Evolutionary conservation across 1,140 invertebrate species (phyloP).

Genomic region (Zaprionus lachaisei): DNA sequence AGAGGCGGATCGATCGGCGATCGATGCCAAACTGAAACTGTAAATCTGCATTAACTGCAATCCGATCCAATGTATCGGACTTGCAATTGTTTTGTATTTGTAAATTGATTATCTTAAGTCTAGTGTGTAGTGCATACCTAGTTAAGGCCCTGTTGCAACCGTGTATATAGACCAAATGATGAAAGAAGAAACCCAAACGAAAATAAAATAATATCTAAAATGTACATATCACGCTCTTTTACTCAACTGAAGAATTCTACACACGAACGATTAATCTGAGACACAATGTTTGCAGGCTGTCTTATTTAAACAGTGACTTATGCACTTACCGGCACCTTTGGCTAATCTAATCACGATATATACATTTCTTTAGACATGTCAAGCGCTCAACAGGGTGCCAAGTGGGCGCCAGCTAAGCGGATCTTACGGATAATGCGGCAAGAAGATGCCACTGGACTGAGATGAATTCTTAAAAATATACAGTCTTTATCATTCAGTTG

Average conservation of each 20-base stretch:
- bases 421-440: background rate
- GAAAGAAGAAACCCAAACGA: conserved; percentile 19
- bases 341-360: conserved; percentile 28
- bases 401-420: background rate
- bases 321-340: conserved; percentile 12
- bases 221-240: background rate
- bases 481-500: conserved; percentile 15
- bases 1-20: conserved; percentile 1
- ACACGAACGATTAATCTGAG: background rate
- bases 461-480: background rate
- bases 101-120: conserved; percentile 49
- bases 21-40: conserved; percentile 22
- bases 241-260: background rate
- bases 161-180: conserved; percentile 38
- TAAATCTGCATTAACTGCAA: conserved; percentile 29
- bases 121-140: conserved; percentile 37
- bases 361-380: conserved; percentile 16
- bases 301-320: conserved; percentile 8
- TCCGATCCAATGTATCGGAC: conserved; percentile 30
- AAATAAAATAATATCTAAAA: conserved; percentile 20
- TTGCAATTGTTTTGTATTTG: conserved; percentile 27
- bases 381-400: background rate
- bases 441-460: conserved; percentile 1
- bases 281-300: background rate
- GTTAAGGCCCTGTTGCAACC: conserved; percentile 52